Conservation (phyloP, 1,140 invertebrate genomes). For the Ostrea edulis region DNA sequence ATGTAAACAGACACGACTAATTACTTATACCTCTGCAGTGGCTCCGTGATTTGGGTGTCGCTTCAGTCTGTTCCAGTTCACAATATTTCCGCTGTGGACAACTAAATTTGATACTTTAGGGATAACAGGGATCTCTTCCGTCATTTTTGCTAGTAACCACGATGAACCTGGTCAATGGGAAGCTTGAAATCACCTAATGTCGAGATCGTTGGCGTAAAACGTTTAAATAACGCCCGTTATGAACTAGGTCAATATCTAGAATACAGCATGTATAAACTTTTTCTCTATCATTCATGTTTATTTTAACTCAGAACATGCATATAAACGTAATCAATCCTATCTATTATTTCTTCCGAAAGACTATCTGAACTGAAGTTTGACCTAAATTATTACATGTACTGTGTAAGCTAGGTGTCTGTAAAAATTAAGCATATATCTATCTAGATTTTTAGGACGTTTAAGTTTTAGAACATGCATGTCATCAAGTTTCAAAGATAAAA, state of each 20-base stretch:
- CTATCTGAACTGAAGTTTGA: too few relatives aligned
- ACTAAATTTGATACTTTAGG: conserved; percentile 73
- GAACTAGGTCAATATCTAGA: too few relatives aligned
- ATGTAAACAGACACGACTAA: too few relatives aligned
- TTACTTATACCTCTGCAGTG: conserved; percentile 87
- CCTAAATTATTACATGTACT: too few relatives aligned
- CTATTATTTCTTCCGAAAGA: too few relatives aligned
- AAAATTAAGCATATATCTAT: too few relatives aligned
- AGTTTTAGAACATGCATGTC: not conserved
- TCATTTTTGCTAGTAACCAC: conserved; percentile 59
- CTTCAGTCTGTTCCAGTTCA: conserved; percentile 89
- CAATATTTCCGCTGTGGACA: conserved; percentile 91
- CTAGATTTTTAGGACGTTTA: not conserved
- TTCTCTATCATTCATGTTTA: too few relatives aligned
- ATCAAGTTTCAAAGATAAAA: not conserved
- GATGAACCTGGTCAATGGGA: not conserved
- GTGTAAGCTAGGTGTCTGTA: too few relatives aligned
- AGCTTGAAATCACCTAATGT: not conserved
- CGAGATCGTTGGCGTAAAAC: not conserved
- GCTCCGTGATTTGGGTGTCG: conserved; percentile 90
- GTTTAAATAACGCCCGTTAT: not conserved
- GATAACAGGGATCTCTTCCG: conserved; percentile 72
- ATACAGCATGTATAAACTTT: too few relatives aligned
- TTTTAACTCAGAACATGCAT: too few relatives aligned
- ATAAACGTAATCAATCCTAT: too few relatives aligned